Base-by-base conservation (phyloP, 2,888 invertebrate species). In the Himalopsyche anomala region DNA sequence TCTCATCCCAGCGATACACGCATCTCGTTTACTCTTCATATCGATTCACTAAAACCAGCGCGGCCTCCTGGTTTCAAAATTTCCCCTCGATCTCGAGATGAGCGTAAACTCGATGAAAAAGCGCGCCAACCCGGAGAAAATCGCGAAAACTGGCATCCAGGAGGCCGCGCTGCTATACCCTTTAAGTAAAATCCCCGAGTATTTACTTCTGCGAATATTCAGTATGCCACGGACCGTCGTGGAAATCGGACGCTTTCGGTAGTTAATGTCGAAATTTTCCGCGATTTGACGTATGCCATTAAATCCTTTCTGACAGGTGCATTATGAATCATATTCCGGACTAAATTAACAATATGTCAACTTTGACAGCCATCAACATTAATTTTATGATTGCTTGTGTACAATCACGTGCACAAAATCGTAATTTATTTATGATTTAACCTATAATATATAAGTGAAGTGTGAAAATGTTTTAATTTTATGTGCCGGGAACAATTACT, bases 191-290 rank as follows among this genome's bases (percentile, higher is more conserved):
- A 74, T 74, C 74, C 38, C 74, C 19, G 74, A 74, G 74, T 74
- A 74, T 74, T 74, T 74, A 74, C 74, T 36, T 36, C 74, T 74
- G 11, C n/a, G 55, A 82, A 62, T 81, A 79, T 80, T 85, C 85
- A 85, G 85, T 85, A 82, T 83, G 82, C 82, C 85, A 83, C 85
- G 85, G 80, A 54, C 85, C 38, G 38, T 40, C 83, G 85, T 83
- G 85, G 82, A 80, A 62, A 56, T 42, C 85, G 83, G 82, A 69
- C 83, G 51, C 40, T 83, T 69, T n/a, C 69, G 74, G 42, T 69
- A 62, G 42, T 40, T 38, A 9, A 40, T 69, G 74, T 83, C 38
- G 74, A 36, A 38, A 12, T 74, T 74, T 74, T 74, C 36, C 74
- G 74, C 74, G 74, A 12, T 74, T 36, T 74, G 74, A 74, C 74